These are phyloP conservation scores for Euwallacea fornicatus DNA, from an alignment of 1,140 invertebrate species.

Conservation along the genomic window DNA sequence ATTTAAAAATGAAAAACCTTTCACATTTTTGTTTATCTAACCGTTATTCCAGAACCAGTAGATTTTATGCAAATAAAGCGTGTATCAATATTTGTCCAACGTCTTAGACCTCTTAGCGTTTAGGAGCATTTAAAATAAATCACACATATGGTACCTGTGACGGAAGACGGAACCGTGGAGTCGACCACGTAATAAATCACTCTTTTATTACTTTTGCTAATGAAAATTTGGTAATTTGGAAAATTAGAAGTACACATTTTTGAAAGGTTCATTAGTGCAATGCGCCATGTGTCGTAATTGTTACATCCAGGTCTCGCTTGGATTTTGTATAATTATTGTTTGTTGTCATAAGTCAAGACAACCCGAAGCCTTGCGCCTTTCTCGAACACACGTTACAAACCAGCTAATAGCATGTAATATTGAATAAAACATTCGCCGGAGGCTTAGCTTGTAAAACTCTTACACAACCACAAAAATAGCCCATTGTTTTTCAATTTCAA, in stretches of 20 bases:
- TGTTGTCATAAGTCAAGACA: no score
- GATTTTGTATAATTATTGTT: no score
- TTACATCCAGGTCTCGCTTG: no score
- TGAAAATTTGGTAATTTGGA: no score
- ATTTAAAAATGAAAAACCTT: constrained; percentile 30
- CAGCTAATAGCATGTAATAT: no score
- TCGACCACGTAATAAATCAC: constrained; percentile 1
- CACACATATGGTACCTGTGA: neutral
- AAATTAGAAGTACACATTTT: no score
- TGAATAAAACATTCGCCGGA: no score
- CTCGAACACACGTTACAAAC: no score
- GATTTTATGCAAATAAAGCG: constrained; percentile 22
- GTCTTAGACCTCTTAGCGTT: constrained; percentile 24
- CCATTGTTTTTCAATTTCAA: constrained; percentile 3
- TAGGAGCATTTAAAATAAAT: constrained; percentile 26
- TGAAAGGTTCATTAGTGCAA: no score
- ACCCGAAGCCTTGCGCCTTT: no score
- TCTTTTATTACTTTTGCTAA: neutral
- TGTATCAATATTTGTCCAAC: constrained; percentile 18
- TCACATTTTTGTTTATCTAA: constrained; percentile 28
- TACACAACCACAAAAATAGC: neutral
- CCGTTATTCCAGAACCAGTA: constrained; percentile 21
- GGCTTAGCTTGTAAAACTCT: neutral
- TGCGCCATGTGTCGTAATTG: no score
- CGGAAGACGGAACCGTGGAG: neutral